Percentiles rank a stretch among this genome's conserved stretches.
phyloP scores from a whole-genome alignment of 2,113 vertebrate species.

The Nerophis lumbriciformis region DNA sequence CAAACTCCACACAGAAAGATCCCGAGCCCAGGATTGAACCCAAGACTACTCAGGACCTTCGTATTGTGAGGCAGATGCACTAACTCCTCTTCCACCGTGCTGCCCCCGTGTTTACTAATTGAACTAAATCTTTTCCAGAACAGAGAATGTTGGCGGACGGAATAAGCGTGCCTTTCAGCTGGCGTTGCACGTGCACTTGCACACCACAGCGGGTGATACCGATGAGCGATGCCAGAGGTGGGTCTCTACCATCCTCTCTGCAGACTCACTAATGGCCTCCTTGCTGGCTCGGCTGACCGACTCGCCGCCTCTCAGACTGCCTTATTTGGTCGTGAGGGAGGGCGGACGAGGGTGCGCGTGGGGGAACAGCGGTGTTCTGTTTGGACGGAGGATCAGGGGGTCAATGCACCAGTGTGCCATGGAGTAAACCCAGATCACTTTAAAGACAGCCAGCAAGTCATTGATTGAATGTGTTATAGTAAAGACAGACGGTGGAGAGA shows the following conservation, averaged over 20 bases:
- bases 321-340: constrained; percentile 62
- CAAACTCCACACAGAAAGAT: too few species aligned
- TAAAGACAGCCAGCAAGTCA: constrained; percentile 41
- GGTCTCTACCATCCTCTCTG: constrained; percentile 53
- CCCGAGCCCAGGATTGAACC: too few species aligned
- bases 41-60: too few species aligned
- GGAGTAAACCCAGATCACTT: constrained; percentile 63
- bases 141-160: background rate
- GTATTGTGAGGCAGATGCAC: too few species aligned
- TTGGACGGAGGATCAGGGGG: constrained; percentile 63
- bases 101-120: too few species aligned
- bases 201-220: constrained; percentile 19
- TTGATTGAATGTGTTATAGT: constrained; percentile 23
- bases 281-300: constrained; percentile 49
- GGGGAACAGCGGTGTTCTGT: constrained; percentile 45
- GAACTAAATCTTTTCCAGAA: too few species aligned
- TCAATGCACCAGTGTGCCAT: constrained; percentile 48
- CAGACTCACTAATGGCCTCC: constrained; percentile 57
- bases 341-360: constrained; percentile 30
- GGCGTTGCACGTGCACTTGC: constrained; percentile 22
- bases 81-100: too few species aligned
- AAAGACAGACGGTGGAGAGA: background rate
- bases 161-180: constrained; percentile 24
- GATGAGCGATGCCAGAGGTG: constrained; percentile 66
- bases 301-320: constrained; percentile 56